Evolutionary conservation across 2,797 vertebrate species (phyloP).

Genomic region (Coluber constrictor): DNA sequence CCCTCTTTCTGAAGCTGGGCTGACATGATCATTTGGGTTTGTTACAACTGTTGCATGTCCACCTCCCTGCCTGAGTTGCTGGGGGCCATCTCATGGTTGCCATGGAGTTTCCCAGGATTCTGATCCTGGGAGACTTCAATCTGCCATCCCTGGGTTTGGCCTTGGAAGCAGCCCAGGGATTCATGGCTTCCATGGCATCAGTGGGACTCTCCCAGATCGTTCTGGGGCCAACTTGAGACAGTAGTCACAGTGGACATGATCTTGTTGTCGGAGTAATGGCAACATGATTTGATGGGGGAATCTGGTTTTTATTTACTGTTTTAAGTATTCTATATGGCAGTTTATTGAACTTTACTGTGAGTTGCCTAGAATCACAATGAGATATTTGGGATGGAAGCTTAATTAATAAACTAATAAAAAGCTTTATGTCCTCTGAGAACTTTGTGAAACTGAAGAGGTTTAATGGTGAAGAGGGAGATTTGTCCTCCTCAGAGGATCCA

Average conservation of each 20-base stretch:
- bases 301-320: not conserved
- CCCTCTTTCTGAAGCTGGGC: too few species aligned
- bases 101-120: not conserved
- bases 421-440: not conserved
- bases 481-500: not conserved
- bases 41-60: not conserved
- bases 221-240: too few species aligned
- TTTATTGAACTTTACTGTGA: not conserved
- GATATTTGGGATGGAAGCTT: not conserved
- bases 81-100: fast-evolving
- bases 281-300: not conserved
- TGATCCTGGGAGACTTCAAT: not conserved
- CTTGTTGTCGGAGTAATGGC: not conserved
- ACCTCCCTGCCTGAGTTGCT: not conserved
- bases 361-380: not conserved
- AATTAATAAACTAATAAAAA: not conserved
- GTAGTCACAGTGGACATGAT: not conserved
- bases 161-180: not conserved
- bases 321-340: not conserved
- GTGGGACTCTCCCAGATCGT: not conserved
- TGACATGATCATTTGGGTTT: fast-evolving
- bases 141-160: not conserved
- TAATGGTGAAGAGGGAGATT: not conserved
- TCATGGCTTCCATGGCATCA: not conserved
- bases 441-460: not conserved